Evolutionary conservation across 2,888 invertebrate genomes (phyloP).

Genomic region (Papilio gigon): DNA sequence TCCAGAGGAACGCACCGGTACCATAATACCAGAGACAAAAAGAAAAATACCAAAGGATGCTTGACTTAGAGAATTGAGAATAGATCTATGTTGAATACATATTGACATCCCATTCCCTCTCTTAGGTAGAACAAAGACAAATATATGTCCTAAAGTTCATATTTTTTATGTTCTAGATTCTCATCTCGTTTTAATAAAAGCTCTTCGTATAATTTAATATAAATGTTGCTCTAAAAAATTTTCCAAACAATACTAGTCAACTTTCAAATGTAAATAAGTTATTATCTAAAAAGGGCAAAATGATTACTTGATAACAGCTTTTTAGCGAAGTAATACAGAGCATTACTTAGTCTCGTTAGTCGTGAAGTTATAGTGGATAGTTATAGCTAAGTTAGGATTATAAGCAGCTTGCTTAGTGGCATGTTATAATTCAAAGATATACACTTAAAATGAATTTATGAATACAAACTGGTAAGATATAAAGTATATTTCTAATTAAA

Average conservation of each 20-base stretch:
- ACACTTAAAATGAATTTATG: slow-evolving; percentile 1
- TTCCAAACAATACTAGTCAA: slow-evolving; percentile 19
- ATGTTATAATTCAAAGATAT: neutral
- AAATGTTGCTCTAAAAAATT: slow-evolving; percentile 19
- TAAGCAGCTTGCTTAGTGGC: slow-evolving; percentile 3
- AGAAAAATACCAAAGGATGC: too few species aligned
- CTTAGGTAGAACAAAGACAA: too few species aligned
- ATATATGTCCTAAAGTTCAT: too few species aligned
- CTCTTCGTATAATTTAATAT: neutral
- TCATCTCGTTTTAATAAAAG: too few species aligned
- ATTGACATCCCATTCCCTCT: too few species aligned
- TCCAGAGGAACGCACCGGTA: too few species aligned
- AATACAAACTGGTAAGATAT: neutral
- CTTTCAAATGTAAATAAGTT: slow-evolving; percentile 32
- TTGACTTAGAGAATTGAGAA: too few species aligned
- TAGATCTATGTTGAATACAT: too few species aligned
- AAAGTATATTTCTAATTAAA: neutral
- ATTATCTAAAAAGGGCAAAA: slow-evolving; percentile 36
- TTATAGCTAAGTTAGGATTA: slow-evolving; percentile 2
- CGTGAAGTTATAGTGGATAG: neutral
- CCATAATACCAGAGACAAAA: too few species aligned
- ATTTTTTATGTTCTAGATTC: too few species aligned
- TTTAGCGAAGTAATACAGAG: slow-evolving; percentile 22
- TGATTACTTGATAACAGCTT: slow-evolving; percentile 35
- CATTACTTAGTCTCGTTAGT: slow-evolving; percentile 29